These are phyloP conservation scores for Caenorhabditis virilis DNA, from an alignment of 2,888 invertebrate genomes.

Conservation along the genomic window DNA sequence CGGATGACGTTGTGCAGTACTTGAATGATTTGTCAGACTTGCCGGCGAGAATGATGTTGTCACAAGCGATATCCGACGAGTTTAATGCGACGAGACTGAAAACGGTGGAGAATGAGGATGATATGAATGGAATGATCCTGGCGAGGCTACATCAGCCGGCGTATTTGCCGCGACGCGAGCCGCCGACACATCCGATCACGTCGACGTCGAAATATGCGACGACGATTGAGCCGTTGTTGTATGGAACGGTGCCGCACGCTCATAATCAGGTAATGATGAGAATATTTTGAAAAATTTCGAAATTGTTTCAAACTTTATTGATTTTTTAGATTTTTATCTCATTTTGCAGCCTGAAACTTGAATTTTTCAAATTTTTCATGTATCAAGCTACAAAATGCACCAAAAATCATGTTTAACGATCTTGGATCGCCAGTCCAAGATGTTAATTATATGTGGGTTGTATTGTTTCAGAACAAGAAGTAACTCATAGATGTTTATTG, in stretches of 20 bases:
- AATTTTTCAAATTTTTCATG: too few species aligned
- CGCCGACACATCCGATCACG: neutral
- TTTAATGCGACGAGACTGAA: conserved; percentile 31
- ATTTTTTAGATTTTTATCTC: too few species aligned
- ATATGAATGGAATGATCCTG: neutral
- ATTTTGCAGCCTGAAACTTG: too few species aligned
- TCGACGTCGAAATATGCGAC: neutral
- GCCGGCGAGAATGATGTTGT: conserved; percentile 51
- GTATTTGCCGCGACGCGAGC: neutral
- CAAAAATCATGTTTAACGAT: too few species aligned
- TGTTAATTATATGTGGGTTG: too few species aligned
- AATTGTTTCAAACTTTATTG: too few species aligned
- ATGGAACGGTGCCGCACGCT: conserved; percentile 1
- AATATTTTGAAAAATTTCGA: too few species aligned
- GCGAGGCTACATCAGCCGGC: neutral
- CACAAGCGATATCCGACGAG: conserved; percentile 42
- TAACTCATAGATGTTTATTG: too few species aligned
- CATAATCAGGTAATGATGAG: conserved; percentile 2
- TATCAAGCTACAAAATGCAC: too few species aligned
- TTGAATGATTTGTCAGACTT: conserved; percentile 51
- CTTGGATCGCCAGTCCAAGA: too few species aligned
- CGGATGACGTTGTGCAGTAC: conserved; percentile 35
- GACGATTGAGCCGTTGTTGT: neutral
- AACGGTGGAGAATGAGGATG: neutral
- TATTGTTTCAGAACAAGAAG: too few species aligned